These are phyloP conservation scores for Eustalomyia histrio DNA, from an alignment of 2,888 invertebrate genomes.

Conservation along the genomic window DNA sequence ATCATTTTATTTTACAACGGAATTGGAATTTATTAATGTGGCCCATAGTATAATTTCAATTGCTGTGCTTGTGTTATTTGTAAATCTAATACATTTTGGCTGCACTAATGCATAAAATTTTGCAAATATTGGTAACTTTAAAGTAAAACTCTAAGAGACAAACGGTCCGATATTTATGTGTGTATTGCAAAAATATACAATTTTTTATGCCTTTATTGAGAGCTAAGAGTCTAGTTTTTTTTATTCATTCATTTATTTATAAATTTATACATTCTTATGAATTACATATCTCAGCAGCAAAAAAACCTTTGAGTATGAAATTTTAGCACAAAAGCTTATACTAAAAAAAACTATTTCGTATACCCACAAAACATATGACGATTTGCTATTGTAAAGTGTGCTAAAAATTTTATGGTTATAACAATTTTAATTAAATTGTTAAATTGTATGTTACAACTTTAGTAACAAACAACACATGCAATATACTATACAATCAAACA, in stretches of 20 bases:
- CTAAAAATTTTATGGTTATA: constrained; percentile 49
- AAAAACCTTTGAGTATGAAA: constrained; percentile 22
- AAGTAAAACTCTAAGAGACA: constrained; percentile 17
- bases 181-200: constrained; percentile 42
- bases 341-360: neutral
- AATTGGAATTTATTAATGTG: too few relatives aligned
- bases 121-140: constrained; percentile 13
- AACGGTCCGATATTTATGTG: constrained; percentile 1
- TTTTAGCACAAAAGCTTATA: constrained; percentile 18
- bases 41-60: too few relatives aligned
- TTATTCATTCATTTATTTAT: constrained; percentile 26
- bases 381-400: constrained; percentile 44
- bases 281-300: constrained; percentile 38
- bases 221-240: constrained; percentile 38
- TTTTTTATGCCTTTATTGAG: constrained; percentile 58
- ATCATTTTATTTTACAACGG: too few relatives aligned
- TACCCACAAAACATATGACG: neutral
- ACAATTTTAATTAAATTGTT: constrained; percentile 63
- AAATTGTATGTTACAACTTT: constrained; percentile 48
- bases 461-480: constrained; percentile 15
- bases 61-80: constrained; percentile 1
- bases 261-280: constrained; percentile 47
- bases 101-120: constrained; percentile 46
- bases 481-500: neutral
- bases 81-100: constrained; percentile 37